These are phyloP conservation scores for Indri indri DNA, from an alignment of 2,113 vertebrate genomes.

Conservation along the genomic window DNA sequence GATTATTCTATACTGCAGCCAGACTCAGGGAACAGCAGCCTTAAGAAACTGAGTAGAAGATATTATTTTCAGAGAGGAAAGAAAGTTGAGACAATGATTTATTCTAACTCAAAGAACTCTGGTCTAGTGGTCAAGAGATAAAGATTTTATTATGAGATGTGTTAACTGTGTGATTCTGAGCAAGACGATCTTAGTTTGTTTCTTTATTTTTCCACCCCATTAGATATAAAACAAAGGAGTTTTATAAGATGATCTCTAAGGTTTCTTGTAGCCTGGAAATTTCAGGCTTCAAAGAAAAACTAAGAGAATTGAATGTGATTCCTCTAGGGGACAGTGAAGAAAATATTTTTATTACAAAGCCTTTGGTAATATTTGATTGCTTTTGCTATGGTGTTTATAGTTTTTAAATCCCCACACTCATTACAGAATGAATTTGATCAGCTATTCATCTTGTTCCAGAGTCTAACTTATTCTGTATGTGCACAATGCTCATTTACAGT, in stretches of 20 bases:
- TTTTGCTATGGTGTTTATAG: neutral
- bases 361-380: neutral
- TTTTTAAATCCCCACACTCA: neutral
- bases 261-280: neutral
- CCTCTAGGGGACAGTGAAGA: neutral
- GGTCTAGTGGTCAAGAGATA: neutral
- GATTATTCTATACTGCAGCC: neutral
- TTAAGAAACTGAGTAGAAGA: neutral
- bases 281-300: neutral
- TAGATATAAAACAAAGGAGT: neutral
- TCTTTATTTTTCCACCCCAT: neutral
- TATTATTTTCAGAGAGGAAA: neutral
- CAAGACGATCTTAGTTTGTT: neutral
- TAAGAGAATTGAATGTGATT: neutral
- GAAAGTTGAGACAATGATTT: neutral
- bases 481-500: neutral
- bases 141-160: neutral
- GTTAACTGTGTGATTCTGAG: neutral
- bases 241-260: neutral
- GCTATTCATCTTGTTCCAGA: neutral
- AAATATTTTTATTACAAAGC: neutral
- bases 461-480: neutral
- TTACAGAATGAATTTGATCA: neutral
- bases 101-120: neutral
- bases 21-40: neutral